Evolutionary conservation across 2,797 vertebrate species (phyloP).

Genomic region (Galago senegalensis): DNA sequence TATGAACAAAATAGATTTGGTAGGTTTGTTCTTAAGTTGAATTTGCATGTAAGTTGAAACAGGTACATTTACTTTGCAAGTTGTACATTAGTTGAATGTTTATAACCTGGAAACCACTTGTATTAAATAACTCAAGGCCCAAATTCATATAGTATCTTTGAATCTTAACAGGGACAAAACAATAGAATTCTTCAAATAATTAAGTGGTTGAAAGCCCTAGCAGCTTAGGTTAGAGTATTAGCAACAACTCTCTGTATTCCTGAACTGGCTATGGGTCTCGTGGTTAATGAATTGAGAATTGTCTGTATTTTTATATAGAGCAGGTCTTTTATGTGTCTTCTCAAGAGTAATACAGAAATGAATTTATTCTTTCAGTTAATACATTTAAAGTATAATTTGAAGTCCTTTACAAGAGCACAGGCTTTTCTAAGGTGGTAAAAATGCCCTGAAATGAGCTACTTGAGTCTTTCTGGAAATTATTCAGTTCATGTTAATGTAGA

Average conservation of each 20-base stretch:
- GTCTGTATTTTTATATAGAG: neutral
- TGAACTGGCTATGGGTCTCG: neutral
- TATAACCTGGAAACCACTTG: too few relatives aligned
- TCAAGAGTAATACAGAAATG: neutral
- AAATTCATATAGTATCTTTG: neutral
- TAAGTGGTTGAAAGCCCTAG: neutral
- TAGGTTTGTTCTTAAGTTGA: too few relatives aligned
- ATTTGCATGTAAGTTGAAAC: too few relatives aligned
- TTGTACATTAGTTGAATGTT: too few relatives aligned
- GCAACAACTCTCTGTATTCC: neutral
- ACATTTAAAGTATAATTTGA: neutral
- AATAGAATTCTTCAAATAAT: neutral
- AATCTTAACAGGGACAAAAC: neutral
- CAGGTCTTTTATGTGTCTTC: neutral
- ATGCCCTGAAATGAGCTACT: neutral
- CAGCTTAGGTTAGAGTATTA: neutral
- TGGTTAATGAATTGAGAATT: neutral
- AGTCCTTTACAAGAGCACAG: neutral
- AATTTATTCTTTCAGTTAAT: constrained; percentile 39
- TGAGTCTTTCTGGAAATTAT: neutral
- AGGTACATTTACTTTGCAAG: too few relatives aligned
- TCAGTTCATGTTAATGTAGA: neutral
- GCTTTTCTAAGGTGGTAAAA: constrained; percentile 15
- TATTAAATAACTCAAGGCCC: neutral
- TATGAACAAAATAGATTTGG: too few relatives aligned